Evolutionary conservation across 2,888 invertebrate species (phyloP), one percentile per base, ranked within the genome.

Genomic region (Anorthoa munda): DNA sequence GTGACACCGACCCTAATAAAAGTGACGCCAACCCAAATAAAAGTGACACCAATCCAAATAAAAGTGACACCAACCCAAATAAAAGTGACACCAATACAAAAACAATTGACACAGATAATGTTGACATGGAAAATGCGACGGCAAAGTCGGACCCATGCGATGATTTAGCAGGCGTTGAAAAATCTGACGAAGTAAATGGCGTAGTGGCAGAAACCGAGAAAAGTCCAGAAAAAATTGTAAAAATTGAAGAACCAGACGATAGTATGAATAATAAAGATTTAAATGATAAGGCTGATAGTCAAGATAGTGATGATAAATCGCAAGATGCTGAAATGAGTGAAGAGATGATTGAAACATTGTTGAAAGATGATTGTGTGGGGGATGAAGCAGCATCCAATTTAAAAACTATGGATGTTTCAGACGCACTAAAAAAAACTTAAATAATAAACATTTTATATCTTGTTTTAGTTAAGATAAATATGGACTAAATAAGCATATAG

Each of bases 241-340:
- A 70, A 68, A 63, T 48, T 1, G 68, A 65, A 64, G 70, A 73
- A 39, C 60, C 56, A 46, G 66, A 65, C 50, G 64, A 75, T 46
- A 58, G 31, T 63, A 55, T 67, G 23, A 59, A 73, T 48, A 50
- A 69, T 55, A 72, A 71, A 59, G 71, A 73, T 70, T 63, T 75
- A 64, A 83, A 66, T 63, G 81, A 83, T 68, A 81, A 82, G 70
- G 79, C 73, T 79, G 82, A 86, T 74, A 82, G 68, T 77, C 79
- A 85, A 75, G 82, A 88, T 69, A 71, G 68, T 72, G 76, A 82
- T 63, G 88, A 89, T 63, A 91, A 92, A 85, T 79, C 78, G 45
- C 90, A 92, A 72, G 94, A 93, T 77, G 60, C 89, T 63, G 95
- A 95, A 82, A 93, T 93, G 87, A 94, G 92, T 84, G 94, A 94